Percentiles rank a stretch among this genome's conserved stretches.
Evolutionary conservation across 37 sponge, comb jelly and placozoan genomes (phyloP).

Genomic region (Tethya wilhelma): DNA sequence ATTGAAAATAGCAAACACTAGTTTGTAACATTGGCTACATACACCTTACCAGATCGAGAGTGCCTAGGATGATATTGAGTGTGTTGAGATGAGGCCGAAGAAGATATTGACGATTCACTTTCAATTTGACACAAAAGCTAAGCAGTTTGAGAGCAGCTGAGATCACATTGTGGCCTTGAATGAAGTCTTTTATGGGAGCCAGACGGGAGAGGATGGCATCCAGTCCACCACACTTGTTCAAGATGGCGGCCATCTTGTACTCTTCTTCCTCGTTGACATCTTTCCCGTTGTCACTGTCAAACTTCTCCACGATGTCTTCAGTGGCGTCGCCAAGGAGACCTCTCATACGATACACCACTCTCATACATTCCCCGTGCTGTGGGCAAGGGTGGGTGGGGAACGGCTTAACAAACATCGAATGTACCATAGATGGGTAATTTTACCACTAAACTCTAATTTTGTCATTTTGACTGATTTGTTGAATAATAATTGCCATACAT

Average conservation of each 20-base stretch:
- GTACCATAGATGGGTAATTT: not conserved
- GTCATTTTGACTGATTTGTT: no score
- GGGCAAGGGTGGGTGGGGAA: no score
- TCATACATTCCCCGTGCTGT: conserved; percentile 73
- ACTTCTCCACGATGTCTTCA: conserved; percentile 88
- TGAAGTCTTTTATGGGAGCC: conserved; percentile 56
- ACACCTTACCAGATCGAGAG: conserved; percentile 58
- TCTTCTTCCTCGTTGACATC: conserved; percentile 81
- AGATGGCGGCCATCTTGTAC: conserved; percentile 82
- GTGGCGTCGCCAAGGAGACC: conserved; percentile 97
- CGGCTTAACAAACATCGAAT: no score
- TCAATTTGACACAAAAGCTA: conserved; percentile 77
- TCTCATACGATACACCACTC: conserved; percentile 92
- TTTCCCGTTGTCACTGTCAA: conserved; percentile 64
- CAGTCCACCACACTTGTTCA: conserved; percentile 81
- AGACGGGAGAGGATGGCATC: conserved; percentile 82
- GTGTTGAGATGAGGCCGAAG: conserved; percentile 77
- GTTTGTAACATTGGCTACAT: not conserved
- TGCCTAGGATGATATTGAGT: conserved; percentile 59
- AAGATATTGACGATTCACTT: conserved; percentile 78
- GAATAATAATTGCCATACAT: no score
- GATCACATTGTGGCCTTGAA: conserved; percentile 73
- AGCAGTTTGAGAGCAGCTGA: conserved; percentile 81
- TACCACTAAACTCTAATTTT: no score
- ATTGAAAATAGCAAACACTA: not conserved